Conservation (phyloP, 53 echinoderm and acorn worm species). For the Zoroaster sp. region DNA sequence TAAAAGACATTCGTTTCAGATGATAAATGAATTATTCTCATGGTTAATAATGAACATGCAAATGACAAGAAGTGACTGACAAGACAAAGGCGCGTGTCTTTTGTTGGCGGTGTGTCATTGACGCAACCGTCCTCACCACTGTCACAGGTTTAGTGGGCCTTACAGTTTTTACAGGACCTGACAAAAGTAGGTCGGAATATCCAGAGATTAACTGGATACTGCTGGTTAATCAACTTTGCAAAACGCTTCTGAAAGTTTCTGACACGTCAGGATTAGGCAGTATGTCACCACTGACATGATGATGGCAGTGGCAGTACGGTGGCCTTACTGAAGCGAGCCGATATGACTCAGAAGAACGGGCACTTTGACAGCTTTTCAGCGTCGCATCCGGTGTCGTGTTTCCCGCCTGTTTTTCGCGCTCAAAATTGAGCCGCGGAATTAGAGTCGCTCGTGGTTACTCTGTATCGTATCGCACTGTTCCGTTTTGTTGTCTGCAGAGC, state of each 20-base stretch:
- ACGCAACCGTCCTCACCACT: not conserved
- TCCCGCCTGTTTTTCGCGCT: slow-evolving; percentile 62
- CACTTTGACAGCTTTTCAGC: slow-evolving; percentile 50
- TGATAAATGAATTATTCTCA: too few relatives aligned
- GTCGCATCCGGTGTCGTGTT: slow-evolving; percentile 57
- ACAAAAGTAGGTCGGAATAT: not conserved
- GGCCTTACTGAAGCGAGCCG: slow-evolving; percentile 15
- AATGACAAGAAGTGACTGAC: too few relatives aligned
- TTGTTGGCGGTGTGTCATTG: too few relatives aligned
- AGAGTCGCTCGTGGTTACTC: slow-evolving; percentile 61
- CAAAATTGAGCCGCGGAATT: slow-evolving; percentile 60
- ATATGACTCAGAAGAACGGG: slow-evolving; percentile 41
- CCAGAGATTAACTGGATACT: not conserved
- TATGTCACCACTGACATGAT: slow-evolving; percentile 18
- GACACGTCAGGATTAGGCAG: slow-evolving; percentile 31
- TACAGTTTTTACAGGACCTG: not conserved
- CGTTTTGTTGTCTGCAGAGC: slow-evolving; percentile 55
- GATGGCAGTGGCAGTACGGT: slow-evolving; percentile 21
- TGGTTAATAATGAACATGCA: too few relatives aligned
- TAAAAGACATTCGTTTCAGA: too few relatives aligned
- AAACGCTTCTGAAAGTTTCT: slow-evolving; percentile 23
- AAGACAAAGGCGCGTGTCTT: too few relatives aligned
- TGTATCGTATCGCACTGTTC: slow-evolving; percentile 59
- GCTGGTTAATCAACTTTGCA: not conserved
- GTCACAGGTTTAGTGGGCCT: not conserved